These are phyloP conservation scores for Acrocera orbiculus DNA, from an alignment of 2,888 invertebrate genomes.

Conservation along the genomic window DNA sequence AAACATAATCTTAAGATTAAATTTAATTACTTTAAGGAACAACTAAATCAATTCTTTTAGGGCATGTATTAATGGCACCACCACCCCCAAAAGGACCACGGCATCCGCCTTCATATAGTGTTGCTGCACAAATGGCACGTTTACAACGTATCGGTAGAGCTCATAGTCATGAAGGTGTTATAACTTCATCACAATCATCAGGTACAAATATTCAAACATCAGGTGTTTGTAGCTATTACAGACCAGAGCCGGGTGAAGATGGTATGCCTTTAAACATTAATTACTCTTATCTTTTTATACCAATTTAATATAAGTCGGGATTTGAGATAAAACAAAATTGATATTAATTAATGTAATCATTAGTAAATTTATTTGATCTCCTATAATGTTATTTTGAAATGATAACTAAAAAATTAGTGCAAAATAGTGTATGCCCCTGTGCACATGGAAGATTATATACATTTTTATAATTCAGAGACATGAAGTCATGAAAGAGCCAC, in stretches of 20 bases:
- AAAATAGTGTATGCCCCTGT: too few species aligned
- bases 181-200: slow-evolving; percentile 31
- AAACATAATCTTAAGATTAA: too few species aligned
- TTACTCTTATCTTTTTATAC: background rate
- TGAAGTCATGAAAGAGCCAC: too few species aligned
- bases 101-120: slow-evolving; percentile 66
- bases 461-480: too few species aligned
- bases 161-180: slow-evolving; percentile 74
- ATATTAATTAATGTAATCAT: too few species aligned
- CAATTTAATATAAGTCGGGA: too few species aligned
- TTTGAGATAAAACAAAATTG: background rate
- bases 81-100: slow-evolving; percentile 14
- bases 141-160: slow-evolving; percentile 65
- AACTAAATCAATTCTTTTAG: background rate
- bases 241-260: slow-evolving; percentile 13
- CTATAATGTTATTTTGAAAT: too few species aligned
- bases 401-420: too few species aligned
- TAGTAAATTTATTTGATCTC: too few species aligned
- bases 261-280: slow-evolving; percentile 12
- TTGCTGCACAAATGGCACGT: slow-evolving; percentile 73
- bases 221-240: slow-evolving; percentile 6
- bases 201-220: too few species aligned
- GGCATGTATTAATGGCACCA: slow-evolving; percentile 12
- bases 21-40: too few species aligned
- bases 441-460: too few species aligned